Evolutionary conservation across 2,797 vertebrate genomes (phyloP), one percentile per base, ranked within the genome.

Genomic region (Paratrypauchen microcephalus): DNA sequence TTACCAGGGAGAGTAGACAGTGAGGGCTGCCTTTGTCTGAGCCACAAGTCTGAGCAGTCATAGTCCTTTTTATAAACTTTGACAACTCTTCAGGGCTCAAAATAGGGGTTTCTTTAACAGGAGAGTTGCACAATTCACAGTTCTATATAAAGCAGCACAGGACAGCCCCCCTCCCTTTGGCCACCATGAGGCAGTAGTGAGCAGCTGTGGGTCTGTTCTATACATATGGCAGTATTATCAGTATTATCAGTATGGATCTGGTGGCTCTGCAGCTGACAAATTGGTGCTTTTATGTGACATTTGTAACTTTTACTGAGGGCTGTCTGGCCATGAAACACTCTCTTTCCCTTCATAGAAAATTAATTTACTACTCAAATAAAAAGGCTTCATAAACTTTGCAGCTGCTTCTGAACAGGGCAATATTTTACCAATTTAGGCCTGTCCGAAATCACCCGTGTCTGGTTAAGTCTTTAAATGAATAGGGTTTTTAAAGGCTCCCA

Each of bases 341-440:
- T 80, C 72, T 68, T 64, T 69, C 66, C 62, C 80, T 79, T 80
- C 64, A 73, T 80, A 54, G 77, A 75, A 57, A 80, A 82, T 76
- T 72, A 65, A 85, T 86, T 86, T 86, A 84, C 68, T 83, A 58
- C 80, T 47, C 59, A 66, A 72, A 81, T 90, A 86, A 88, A 88
- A 88, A 74, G 19, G 81, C 83, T 76, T 88, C 84, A 89, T 91
- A 89, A 91, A 90, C 32, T 76, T 77, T 75, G 68, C 85, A 90
- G 87, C 87, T 89, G 85, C 60, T 77, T 70, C 47, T 73, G 70
- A 73, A 69, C 21, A 55, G 61, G 23, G 63, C 63, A 26, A 47
- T 65, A 18, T 65, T 65, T 65, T 24, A 48, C 24, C 63, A 47
- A 47, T 65, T 65, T 65, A 50, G 24, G 24, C 45, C 63, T 30